Conservation (phyloP, 1,140 invertebrate genomes). For the Galendromus occidentalis region DNA sequence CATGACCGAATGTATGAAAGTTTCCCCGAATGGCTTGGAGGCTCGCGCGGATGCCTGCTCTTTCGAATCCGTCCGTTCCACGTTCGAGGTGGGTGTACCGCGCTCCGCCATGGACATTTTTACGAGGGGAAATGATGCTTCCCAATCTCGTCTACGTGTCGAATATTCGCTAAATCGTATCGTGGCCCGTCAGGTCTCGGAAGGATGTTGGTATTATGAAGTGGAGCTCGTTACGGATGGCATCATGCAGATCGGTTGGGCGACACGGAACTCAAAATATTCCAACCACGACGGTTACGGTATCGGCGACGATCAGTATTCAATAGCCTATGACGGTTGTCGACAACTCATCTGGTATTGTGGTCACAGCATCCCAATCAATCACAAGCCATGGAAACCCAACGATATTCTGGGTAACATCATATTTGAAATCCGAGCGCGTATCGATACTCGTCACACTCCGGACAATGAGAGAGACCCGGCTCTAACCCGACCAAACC, state of each 20-base stretch:
- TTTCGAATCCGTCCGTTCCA: too few species aligned
- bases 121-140: too few species aligned
- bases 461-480: too few species aligned
- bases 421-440: not conserved
- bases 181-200: slow-evolving; percentile 48
- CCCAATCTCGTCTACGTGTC: too few species aligned
- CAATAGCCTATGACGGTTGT: slow-evolving; percentile 77
- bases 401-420: slow-evolving; percentile 26
- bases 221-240: slow-evolving; percentile 62
- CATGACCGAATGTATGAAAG: slow-evolving; percentile 83
- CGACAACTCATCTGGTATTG: slow-evolving; percentile 70
- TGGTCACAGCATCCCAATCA: slow-evolving; percentile 45
- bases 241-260: slow-evolving; percentile 93
- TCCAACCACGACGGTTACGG: slow-evolving; percentile 83
- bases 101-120: too few species aligned
- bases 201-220: slow-evolving; percentile 79
- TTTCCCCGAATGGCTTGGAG: slow-evolving; percentile 70
- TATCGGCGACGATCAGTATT: slow-evolving; percentile 80
- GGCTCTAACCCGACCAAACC: too few species aligned
- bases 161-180: too few species aligned
- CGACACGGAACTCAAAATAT: slow-evolving; percentile 75
- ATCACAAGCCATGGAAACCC: slow-evolving; percentile 48
- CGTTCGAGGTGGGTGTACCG: too few species aligned
- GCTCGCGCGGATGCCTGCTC: slow-evolving; percentile 27
- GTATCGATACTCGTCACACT: too few species aligned